A percentile compares a stretch with the other conserved stretches of the same genome.
Conservation (phyloP, 2,888 invertebrate species). For the Podabrus alpinus region DNA sequence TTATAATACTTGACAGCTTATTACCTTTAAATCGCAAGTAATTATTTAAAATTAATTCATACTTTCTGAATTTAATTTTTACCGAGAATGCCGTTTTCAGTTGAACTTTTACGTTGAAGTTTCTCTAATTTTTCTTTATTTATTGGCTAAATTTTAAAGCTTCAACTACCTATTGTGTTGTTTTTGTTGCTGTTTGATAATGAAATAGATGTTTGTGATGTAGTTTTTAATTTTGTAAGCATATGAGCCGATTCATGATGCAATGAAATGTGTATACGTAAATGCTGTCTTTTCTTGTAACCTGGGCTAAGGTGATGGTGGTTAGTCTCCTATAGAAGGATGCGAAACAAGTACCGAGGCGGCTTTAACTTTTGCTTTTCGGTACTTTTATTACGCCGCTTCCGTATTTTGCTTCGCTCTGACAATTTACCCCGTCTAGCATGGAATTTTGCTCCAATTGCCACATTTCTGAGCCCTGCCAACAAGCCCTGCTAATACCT, state of each 20-base stretch:
- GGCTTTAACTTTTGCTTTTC: slow-evolving; percentile 30
- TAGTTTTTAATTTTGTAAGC: slow-evolving; percentile 41
- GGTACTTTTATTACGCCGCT: slow-evolving; percentile 28
- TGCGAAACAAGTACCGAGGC: slow-evolving; percentile 36
- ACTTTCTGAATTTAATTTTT: background rate
- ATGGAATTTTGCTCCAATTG: slow-evolving; percentile 39
- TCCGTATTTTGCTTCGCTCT: slow-evolving; percentile 36
- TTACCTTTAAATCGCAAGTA: slow-evolving; percentile 1
- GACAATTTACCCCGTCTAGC: slow-evolving; percentile 37
- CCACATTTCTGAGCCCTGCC: slow-evolving; percentile 45
- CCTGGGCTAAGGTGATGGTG: slow-evolving; percentile 35
- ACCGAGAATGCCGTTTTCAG: background rate
- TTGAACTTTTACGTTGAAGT: background rate
- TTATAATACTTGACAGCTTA: background rate
- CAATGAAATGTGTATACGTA: slow-evolving; percentile 47
- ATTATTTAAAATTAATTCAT: slow-evolving; percentile 16
- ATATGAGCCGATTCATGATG: slow-evolving; percentile 50
- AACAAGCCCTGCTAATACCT: slow-evolving; percentile 46
- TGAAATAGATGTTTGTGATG: slow-evolving; percentile 7
- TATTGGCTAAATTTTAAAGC: slow-evolving; percentile 2
- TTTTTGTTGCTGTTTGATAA: slow-evolving; percentile 19
- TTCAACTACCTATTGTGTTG: slow-evolving; percentile 19
- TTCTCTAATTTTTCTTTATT: slow-evolving; percentile 24
- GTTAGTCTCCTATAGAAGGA: slow-evolving; percentile 34
- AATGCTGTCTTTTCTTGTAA: slow-evolving; percentile 41